Percentiles rank a stretch among this genome's conserved stretches.
Evolutionary conservation across 2,113 vertebrate species (phyloP).

Genomic region (Nyctereutes procyonoides): DNA sequence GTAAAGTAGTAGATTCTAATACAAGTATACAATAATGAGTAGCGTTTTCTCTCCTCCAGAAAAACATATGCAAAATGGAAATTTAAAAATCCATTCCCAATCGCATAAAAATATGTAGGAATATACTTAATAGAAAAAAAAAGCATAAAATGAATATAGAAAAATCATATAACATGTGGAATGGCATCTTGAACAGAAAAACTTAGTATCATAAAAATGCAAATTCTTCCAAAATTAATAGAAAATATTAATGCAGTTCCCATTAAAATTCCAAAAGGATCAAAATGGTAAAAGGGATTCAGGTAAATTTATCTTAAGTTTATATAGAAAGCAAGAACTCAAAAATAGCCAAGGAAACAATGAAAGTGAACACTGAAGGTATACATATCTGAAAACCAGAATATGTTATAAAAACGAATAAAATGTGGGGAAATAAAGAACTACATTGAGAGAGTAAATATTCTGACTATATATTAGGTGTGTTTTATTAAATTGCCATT

Average conservation of each 20-base stretch:
- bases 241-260: neutral
- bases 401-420: neutral
- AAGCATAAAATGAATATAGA: neutral
- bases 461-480: neutral
- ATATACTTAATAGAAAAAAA: conserved; percentile 29
- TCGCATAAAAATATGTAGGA: neutral
- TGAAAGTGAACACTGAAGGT: neutral
- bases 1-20: neutral
- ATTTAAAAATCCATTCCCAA: neutral
- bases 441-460: neutral
- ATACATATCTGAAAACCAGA: neutral
- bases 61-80: neutral
- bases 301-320: neutral
- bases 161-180: neutral
- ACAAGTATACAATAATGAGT: neutral
- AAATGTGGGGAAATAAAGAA: neutral
- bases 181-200: conserved; percentile 24
- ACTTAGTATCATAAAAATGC: neutral
- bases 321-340: neutral
- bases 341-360: neutral
- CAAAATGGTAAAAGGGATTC: neutral
- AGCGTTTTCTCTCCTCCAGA: neutral
- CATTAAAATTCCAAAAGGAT: neutral
- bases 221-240: conserved; percentile 24
- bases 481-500: neutral